Percentiles rank a stretch among this genome's conserved stretches.
These are phyloP conservation scores for Phalacrocorax aristotelis DNA, from an alignment of 2,113 vertebrate genomes.

Conservation along the genomic window DNA sequence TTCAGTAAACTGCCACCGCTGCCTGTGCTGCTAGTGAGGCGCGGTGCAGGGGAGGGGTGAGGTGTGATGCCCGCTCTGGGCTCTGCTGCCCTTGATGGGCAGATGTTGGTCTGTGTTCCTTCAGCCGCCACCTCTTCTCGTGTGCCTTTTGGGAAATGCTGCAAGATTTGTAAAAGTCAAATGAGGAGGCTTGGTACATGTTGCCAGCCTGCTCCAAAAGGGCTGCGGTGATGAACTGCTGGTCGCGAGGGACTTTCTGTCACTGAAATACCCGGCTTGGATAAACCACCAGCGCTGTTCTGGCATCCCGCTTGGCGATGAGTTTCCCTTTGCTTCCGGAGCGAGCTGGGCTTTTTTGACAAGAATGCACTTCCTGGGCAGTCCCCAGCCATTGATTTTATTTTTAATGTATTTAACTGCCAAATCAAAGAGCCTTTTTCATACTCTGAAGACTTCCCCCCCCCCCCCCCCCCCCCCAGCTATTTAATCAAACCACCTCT, in stretches of 20 bases:
- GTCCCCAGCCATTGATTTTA: too few relatives aligned
- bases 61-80: not conserved
- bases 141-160: fast-evolving
- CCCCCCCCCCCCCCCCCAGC: too few relatives aligned
- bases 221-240: not conserved
- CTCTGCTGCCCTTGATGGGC: too few relatives aligned
- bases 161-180: not conserved
- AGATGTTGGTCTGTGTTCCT: fast-evolving
- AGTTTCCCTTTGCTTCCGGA: fast-evolving
- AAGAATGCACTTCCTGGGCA: not conserved
- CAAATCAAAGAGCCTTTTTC: not conserved
- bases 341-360: too few relatives aligned
- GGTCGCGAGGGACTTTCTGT: too few relatives aligned
- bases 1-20: fast-evolving
- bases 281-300: not conserved
- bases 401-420: not conserved
- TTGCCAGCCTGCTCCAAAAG: fast-evolving
- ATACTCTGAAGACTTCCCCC: not conserved
- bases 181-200: fast-evolving
- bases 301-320: fast-evolving
- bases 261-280: fast-evolving
- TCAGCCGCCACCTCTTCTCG: fast-evolving
- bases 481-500: not conserved
- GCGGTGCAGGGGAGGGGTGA: fast-evolving
- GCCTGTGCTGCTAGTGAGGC: not conserved